Conservation (phyloP, 2,888 invertebrate genomes). For the Nomada fabriciana region DNA sequence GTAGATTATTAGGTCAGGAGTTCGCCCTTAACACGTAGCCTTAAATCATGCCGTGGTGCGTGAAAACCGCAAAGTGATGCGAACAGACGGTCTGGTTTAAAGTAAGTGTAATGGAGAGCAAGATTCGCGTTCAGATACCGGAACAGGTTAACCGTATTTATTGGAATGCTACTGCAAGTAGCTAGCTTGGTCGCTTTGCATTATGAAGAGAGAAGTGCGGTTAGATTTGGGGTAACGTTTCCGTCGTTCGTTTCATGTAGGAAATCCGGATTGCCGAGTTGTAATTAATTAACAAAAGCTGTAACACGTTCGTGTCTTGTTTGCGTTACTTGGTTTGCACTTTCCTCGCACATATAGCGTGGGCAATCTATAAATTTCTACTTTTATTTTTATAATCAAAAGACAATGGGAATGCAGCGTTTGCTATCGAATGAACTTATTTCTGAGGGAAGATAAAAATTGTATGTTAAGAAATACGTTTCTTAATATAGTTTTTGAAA, state of each 20-base stretch:
- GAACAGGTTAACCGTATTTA: slow-evolving; percentile 55
- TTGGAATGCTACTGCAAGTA: slow-evolving; percentile 44
- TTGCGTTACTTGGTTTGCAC: background rate
- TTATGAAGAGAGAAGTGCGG: slow-evolving; percentile 52
- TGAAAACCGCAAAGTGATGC: slow-evolving; percentile 51
- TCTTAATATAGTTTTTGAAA: too few species aligned
- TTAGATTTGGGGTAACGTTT: slow-evolving; percentile 42
- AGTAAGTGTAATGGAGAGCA: slow-evolving; percentile 41
- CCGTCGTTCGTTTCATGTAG: slow-evolving; percentile 25
- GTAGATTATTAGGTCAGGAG: background rate
- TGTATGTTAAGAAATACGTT: too few species aligned
- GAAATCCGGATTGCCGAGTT: slow-evolving; percentile 2
- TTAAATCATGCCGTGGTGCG: slow-evolving; percentile 27
- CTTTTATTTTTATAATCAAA: too few species aligned
- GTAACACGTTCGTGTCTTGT: background rate
- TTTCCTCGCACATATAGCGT: too few species aligned
- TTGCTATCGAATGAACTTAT: too few species aligned
- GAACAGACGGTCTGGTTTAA: slow-evolving; percentile 20
- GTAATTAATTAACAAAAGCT: slow-evolving; percentile 45
- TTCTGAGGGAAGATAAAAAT: too few species aligned
- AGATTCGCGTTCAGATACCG: slow-evolving; percentile 40
- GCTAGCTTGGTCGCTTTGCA: slow-evolving; percentile 48
- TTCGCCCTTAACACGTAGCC: background rate
- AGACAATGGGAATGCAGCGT: too few species aligned
- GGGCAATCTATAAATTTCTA: too few species aligned